Percentiles rank a stretch among this genome's conserved stretches.
Conservation (phyloP, 2,888 invertebrate species). For the Erebia palarica region DNA sequence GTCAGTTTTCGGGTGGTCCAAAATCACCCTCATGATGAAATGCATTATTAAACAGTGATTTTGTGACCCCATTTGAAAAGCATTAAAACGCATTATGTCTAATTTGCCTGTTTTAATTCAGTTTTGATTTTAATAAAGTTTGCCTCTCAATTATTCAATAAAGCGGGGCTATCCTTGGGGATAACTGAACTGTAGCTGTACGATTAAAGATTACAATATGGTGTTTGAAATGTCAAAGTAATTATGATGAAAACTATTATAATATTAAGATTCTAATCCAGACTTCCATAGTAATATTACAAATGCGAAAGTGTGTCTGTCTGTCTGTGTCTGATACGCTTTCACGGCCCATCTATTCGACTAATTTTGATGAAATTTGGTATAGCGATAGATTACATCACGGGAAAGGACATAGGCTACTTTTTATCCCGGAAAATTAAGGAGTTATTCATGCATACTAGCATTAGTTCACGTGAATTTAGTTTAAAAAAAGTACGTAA, state of each 20-base stretch:
- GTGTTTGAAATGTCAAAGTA: conserved; percentile 34
- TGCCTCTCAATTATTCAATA: conserved; percentile 71
- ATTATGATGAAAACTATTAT: conserved; percentile 3
- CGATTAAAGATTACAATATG: conserved; percentile 25
- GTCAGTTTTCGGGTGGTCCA: neutral
- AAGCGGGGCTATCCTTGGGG: conserved; percentile 40
- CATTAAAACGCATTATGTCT: conserved; percentile 71
- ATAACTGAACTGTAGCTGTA: conserved; percentile 4
- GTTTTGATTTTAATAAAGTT: conserved; percentile 77
- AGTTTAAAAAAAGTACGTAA: too few relatives aligned
- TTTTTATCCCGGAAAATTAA: too few relatives aligned
- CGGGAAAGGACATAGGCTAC: too few relatives aligned
- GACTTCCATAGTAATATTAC: too few relatives aligned
- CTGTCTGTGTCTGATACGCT: too few relatives aligned
- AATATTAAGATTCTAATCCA: too few relatives aligned
- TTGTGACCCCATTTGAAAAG: conserved; percentile 73
- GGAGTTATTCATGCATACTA: too few relatives aligned
- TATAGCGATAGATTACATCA: too few relatives aligned
- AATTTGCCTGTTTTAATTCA: conserved; percentile 80
- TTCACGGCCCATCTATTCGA: too few relatives aligned
- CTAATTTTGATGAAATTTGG: too few relatives aligned
- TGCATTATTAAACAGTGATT: conserved; percentile 75
- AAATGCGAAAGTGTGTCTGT: too few relatives aligned
- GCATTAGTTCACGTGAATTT: too few relatives aligned
- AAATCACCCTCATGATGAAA: conserved; percentile 52